Percentiles rank a stretch among this genome's conserved stretches.
Conservation (phyloP, 2,888 invertebrate genomes). For the Leucozona laternaria region DNA sequence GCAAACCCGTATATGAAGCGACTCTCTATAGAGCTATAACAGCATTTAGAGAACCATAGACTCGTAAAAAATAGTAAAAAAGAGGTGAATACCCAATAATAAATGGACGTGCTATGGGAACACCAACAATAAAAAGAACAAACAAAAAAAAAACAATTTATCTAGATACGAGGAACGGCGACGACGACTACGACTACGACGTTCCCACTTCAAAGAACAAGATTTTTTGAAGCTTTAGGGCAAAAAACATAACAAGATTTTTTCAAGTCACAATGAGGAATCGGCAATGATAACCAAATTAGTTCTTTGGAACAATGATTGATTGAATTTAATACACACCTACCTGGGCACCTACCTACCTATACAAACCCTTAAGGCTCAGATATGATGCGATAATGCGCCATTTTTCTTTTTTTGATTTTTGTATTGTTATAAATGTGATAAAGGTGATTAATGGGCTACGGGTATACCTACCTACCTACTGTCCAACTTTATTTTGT, state of each 20-base stretch:
- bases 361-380: neutral
- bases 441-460: neutral
- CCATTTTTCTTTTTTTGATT: neutral
- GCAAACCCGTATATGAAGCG: slow-evolving; percentile 31
- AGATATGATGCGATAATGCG: neutral
- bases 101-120: slow-evolving; percentile 79
- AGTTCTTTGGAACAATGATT: slow-evolving; percentile 4
- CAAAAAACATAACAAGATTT: slow-evolving; percentile 3
- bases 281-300: slow-evolving; percentile 9
- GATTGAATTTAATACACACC: slow-evolving; percentile 14
- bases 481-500: neutral
- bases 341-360: neutral
- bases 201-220: slow-evolving; percentile 2
- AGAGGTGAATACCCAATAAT: slow-evolving; percentile 83
- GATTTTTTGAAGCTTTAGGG: slow-evolving; percentile 6
- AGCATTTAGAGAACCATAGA: slow-evolving; percentile 33
- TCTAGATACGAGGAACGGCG: neutral
- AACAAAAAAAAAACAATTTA: neutral
- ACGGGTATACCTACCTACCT: too few species aligned
- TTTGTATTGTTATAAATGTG: neutral
- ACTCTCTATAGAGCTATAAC: slow-evolving; percentile 36
- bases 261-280: neutral
- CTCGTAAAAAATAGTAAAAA: slow-evolving; percentile 27
- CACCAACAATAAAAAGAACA: neutral
- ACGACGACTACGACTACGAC: neutral